Conservation (phyloP, 2,888 invertebrate species). For the Conchocele bisecta region DNA sequence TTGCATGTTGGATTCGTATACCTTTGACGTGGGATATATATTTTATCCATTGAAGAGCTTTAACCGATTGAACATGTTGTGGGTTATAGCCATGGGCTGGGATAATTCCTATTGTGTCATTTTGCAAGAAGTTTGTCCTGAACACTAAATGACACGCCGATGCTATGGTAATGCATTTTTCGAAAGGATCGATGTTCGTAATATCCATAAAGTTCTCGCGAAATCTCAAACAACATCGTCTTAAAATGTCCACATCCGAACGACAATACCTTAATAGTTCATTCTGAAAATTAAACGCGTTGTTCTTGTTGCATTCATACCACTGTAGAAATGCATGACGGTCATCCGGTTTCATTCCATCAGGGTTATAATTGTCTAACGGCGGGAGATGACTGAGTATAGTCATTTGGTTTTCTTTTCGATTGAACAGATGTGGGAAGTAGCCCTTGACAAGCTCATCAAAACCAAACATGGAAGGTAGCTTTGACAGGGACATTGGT, state of each 20-base stretch:
- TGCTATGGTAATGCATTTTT: constrained; percentile 39
- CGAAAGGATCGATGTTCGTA: constrained; percentile 30
- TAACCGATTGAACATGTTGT: constrained; percentile 37
- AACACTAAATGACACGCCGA: constrained; percentile 31
- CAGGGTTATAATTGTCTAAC: constrained; percentile 29
- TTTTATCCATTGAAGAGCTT: constrained; percentile 32
- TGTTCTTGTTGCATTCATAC: constrained; percentile 16
- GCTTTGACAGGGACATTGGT: constrained; percentile 32
- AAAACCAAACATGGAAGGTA: constrained; percentile 33
- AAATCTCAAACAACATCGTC: constrained; percentile 28
- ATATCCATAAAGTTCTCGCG: constrained; percentile 14
- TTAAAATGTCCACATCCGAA: constrained; percentile 37
- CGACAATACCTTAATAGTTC: constrained; percentile 30
- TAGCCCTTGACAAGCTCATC: constrained; percentile 37
- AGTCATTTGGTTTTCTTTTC: constrained; percentile 17
- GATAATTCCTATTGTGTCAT: constrained; percentile 37
- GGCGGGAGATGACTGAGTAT: constrained; percentile 9
- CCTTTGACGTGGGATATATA: constrained; percentile 8
- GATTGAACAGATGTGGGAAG: constrained; percentile 47
- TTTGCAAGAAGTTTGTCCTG: constrained; percentile 12
- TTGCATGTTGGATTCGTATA: constrained; percentile 21
- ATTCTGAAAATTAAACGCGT: constrained; percentile 17
- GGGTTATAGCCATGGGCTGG: constrained; percentile 38
- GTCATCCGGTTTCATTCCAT: constrained; percentile 33
- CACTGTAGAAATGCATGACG: constrained; percentile 24